Percentiles rank a stretch among this genome's conserved stretches.
Conservation (phyloP, 2,888 invertebrate genomes). For the Phragmatobia fuliginosa region DNA sequence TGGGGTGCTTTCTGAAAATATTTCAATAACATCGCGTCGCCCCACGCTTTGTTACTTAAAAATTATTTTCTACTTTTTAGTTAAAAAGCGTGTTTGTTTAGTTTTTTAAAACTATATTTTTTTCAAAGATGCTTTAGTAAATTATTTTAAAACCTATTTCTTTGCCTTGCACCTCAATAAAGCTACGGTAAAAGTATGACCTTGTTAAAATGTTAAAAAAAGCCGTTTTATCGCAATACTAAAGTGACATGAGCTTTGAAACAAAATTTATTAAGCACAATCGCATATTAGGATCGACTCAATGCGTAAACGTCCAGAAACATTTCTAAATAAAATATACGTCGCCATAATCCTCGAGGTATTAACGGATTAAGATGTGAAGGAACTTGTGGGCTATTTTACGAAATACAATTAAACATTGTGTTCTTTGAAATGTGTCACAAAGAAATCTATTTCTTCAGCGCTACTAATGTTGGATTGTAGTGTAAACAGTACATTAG, state of each 20-base stretch:
- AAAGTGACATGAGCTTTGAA: neutral
- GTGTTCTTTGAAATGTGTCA: constrained; percentile 59
- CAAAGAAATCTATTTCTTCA: constrained; percentile 72
- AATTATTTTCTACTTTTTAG: too few relatives aligned
- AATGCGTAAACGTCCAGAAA: constrained; percentile 22
- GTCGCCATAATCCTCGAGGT: constrained; percentile 44
- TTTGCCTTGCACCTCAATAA: neutral
- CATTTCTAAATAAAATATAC: constrained; percentile 27
- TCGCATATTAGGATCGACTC: neutral
- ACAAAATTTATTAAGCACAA: constrained; percentile 8
- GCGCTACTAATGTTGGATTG: constrained; percentile 66
- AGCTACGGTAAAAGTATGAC: neutral
- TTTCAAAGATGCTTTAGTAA: too few relatives aligned
- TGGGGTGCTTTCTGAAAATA: too few relatives aligned
- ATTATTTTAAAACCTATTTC: neutral
- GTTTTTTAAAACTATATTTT: too few relatives aligned
- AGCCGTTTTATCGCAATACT: neutral
- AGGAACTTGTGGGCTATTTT: constrained; percentile 55
- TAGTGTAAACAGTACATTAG: constrained; percentile 77
- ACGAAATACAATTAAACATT: constrained; percentile 58
- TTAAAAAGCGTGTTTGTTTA: too few relatives aligned
- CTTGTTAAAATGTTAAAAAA: neutral
- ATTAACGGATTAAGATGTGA: constrained; percentile 69
- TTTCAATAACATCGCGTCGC: too few relatives aligned
- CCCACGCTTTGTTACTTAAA: too few relatives aligned